phyloP scores from a whole-genome alignment of 1,140 invertebrate genomes.

The Steinernema feltiae region DNA sequence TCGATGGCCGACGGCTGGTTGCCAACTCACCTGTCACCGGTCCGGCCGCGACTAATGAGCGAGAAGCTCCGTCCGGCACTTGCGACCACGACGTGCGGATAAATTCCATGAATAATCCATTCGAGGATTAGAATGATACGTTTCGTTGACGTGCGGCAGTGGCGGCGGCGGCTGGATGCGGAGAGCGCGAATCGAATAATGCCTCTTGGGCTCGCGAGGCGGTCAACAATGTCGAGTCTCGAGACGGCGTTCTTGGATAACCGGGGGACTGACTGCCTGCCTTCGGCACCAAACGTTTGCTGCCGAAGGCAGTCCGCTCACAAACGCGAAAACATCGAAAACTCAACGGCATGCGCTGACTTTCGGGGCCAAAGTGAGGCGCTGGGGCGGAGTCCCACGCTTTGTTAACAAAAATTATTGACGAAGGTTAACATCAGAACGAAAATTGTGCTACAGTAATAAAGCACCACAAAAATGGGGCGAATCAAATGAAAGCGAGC shows the following conservation, averaged over 20 bases:
- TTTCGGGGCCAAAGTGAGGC: not conserved
- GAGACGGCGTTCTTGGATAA: not conserved
- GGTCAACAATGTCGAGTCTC: not conserved
- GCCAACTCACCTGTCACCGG: too few relatives aligned
- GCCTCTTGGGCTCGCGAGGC: not conserved
- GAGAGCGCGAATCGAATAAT: not conserved
- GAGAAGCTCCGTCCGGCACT: not conserved
- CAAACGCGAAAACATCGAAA: not conserved
- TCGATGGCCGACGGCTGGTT: too few relatives aligned
- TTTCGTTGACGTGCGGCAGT: not conserved
- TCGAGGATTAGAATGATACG: not conserved
- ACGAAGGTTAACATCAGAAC: not conserved
- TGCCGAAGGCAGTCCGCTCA: not conserved
- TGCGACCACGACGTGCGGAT: not conserved
- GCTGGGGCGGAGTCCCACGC: not conserved
- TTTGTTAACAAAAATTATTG: not conserved
- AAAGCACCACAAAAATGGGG: too few relatives aligned
- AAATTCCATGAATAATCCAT: slow-evolving; percentile 11
- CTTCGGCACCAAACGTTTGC: not conserved
- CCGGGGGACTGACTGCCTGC: not conserved
- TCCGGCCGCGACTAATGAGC: not conserved
- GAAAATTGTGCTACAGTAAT: too few relatives aligned
- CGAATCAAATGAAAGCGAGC: not conserved
- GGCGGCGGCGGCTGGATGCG: not conserved
- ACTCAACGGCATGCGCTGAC: not conserved